Base-by-base conservation (phyloP, 2,888 invertebrate species). In the Gymnosoma rotundatum region DNA sequence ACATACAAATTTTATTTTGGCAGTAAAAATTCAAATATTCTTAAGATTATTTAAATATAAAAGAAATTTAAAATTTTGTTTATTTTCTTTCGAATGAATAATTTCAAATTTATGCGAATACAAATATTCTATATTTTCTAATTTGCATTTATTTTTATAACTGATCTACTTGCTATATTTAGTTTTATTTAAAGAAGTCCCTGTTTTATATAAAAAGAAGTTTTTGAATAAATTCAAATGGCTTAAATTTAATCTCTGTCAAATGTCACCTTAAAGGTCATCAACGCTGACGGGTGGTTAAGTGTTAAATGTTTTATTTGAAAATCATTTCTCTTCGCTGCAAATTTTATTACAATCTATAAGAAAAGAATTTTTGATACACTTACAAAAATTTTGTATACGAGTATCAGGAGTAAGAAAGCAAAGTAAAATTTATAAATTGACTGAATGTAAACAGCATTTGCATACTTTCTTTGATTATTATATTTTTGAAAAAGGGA, bases 221-320 rank as follows among this genome's bases (percentile, higher is more conserved):
- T 48, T 14, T 4, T 16, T n/a, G 3, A 14, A 6, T n/a, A 48
- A 48, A 48, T 1, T 38, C 10, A 38, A 45, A 45, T 14, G 12
- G 4, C 48, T 32, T 50, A 32, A 64, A 48, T 25, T 21, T n/a
- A 64, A 21, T 38, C 66, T 50, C 21, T 36, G 52, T 52, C 18
- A 60, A 67, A 32, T 58, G 60, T 61, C 52, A 67, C 7, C 21
- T 36, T 5, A 45, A 61, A 54, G 69, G 52, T 78, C 69, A 78
- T 61, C 67, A 45, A 61, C 16, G 52, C 52, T 50, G 12, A 60
- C 9, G 50, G 76, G 20, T 50, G 48, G 21, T 50, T 32, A 32
- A 8, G 8, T 32, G 32, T 8, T 32, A 32, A 6, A 32, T 32
- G 32, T 32, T 32, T 32, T 32, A 32, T 32, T 32, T 32, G 7